Percentiles rank a stretch among this genome's conserved stretches.
Conservation (phyloP, 1,140 invertebrate genomes). For the Drosophila lacertosa region DNA sequence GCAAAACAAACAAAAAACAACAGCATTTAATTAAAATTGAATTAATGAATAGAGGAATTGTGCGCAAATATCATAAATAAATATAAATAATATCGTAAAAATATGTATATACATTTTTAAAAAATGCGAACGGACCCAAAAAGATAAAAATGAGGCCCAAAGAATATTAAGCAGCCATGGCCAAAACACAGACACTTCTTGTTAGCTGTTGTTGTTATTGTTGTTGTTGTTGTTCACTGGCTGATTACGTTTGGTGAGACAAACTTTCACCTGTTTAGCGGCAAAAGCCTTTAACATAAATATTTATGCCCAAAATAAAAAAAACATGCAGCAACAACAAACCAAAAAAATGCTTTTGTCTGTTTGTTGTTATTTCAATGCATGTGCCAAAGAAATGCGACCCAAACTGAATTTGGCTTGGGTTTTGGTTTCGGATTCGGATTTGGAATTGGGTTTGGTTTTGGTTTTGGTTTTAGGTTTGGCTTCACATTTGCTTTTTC, state of each 20-base stretch:
- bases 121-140: constrained; percentile 31
- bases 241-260: constrained; percentile 44
- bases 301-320: constrained; percentile 44
- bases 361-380: constrained; percentile 27
- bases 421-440: constrained; percentile 20
- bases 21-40: constrained; percentile 8
- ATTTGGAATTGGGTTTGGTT: constrained; percentile 9
- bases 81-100: constrained; percentile 28
- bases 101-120: too few relatives aligned
- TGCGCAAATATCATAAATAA: constrained; percentile 20
- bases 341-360: constrained; percentile 4
- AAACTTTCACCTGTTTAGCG: constrained; percentile 56
- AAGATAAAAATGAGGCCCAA: constrained; percentile 9
- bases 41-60: constrained; percentile 22
- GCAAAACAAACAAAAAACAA: constrained; percentile 10
- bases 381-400: constrained; percentile 15
- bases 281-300: constrained; percentile 50
- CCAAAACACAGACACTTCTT: constrained; percentile 13
- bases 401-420: constrained; percentile 28
- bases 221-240: constrained; percentile 1
- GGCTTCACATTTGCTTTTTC: constrained; percentile 9
- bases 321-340: constrained; percentile 12
- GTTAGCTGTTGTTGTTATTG: constrained; percentile 17
- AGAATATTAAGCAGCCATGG: constrained; percentile 41
- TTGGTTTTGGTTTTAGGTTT: constrained; percentile 5